Base-by-base conservation (phyloP, 2,888 invertebrate species). In the Aradus depressus region DNA sequence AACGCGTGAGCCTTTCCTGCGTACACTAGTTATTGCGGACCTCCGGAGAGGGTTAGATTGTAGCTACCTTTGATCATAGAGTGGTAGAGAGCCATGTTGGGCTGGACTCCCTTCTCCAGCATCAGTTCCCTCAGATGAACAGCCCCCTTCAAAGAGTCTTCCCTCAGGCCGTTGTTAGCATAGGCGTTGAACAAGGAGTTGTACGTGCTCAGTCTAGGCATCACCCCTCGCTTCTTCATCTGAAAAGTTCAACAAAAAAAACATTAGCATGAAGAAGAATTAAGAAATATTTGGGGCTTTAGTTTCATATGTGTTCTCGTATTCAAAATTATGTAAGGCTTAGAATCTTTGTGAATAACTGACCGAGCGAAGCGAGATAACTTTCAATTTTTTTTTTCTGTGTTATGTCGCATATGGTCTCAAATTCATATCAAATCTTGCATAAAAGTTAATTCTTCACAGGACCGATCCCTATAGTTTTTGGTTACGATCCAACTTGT, bases 111-210 rank as follows among this genome's bases (percentile, higher is more conserved):
- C 61, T 81, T 83, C 60, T 82, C 79, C 42, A 74, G 66, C 75
- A 92, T 81, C 3, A 78, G 68, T 52, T 78, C 68, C 48, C 80
- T 71, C 44, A 95, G 69, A 54, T 76, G 68, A 19, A 68, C 72
- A 0, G 90, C 83, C 64, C 78, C 73, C 45, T 75, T 70, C 32
- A 91, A 66, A 0, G 85, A 89, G 66, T 83, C 78, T 38, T 70
- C 65, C 2, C 72, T 68, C 68, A 76, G 76, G 0, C 84, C 83
- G 51, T 82, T 82, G 65, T 87, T 85, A 0, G 88, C 79, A 67
- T 92, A 93, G 2, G 89, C 84, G 69, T 90, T 87, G 64, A 96
- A 85, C 23, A 96, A 71, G 53, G 84, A 83, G 0, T 90, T 90
- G 62, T 88, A 90, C 0, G 84, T 82, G 16, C 82, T 79, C 0